Conservation (phyloP, 1,140 invertebrate genomes). For the Brachionus sp. region DNA sequence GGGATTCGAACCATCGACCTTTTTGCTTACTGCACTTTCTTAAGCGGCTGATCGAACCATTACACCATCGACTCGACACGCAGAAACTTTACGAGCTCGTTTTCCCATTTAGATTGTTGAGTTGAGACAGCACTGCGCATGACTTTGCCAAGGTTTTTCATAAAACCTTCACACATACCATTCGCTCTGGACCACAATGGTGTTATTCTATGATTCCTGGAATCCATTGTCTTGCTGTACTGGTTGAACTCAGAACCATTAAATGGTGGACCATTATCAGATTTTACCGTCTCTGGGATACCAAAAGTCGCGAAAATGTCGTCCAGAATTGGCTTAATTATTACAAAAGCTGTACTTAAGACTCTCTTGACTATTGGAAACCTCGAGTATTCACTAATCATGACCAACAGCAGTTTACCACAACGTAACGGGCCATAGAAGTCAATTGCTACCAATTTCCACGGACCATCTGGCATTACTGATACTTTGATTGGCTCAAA, state of each 20-base stretch:
- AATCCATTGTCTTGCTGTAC: slow-evolving; percentile 45
- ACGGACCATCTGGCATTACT: no score
- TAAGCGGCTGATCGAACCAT: no score
- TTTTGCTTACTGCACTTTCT: no score
- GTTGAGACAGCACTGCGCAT: not conserved
- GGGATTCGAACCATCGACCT: no score
- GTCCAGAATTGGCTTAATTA: slow-evolving; percentile 43
- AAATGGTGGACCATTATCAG: slow-evolving; percentile 49
- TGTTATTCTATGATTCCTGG: not conserved
- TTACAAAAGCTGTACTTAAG: not conserved
- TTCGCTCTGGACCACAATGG: not conserved
- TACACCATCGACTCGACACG: no score
- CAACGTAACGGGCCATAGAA: not conserved
- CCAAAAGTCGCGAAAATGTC: slow-evolving; percentile 48
- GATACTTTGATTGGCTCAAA: no score
- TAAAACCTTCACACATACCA: not conserved
- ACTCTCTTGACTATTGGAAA: no score
- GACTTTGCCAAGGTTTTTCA: not conserved
- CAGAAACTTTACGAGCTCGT: not conserved
- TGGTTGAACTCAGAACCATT: slow-evolving; percentile 46
- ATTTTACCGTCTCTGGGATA: no score
- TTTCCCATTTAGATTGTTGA: not conserved
- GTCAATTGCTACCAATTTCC: not conserved
- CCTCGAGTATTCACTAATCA: not conserved
- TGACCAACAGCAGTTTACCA: not conserved